Evolutionary conservation across 2,113 vertebrate genomes (phyloP), one percentile per base, ranked within the genome.

Genomic region (Monopterus albus): DNA sequence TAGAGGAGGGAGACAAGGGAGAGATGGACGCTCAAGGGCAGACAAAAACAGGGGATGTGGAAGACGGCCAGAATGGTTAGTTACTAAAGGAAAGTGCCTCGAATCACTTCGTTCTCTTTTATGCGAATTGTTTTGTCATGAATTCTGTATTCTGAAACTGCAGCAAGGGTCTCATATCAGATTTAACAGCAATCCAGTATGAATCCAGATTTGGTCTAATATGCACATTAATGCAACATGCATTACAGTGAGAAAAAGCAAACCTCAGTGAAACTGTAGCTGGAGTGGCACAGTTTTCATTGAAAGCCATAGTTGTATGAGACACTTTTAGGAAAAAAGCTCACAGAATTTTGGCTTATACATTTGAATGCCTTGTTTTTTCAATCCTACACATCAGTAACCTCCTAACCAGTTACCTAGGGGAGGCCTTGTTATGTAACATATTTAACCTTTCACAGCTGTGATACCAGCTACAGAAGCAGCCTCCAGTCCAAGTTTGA

Each of bases 1-100:
- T 47, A 12, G 79, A 75, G 36, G 77, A 82, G 14, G 78, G 39
- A 42, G 57, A 74, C 6, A 51, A 63, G 15, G 82, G 85, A 4
- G 25, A 83, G 40, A 74, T 86, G 67, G 83, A 86, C 43, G 68
- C 49, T 50, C 85, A 53, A 21, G 78, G 68, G 68, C 79, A 88
- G 43, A 56, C 47, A 31, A 87, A 86, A 69, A 47, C 3, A 67
- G 70, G 13, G 11, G 61, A 83, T 9, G 85, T 81, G 1, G 75
- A 62, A 1, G 73, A 63, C 2, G 13, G 21, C 28, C 72, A 73
- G 42, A 82, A 80, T 33, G 87, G 86, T 85, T 17, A 52, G 86
- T 81, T 65, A 6, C 8, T 25, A 23, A 26, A 51, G 18, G n/a
- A n/a, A n/a, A n/a, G n/a, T n/a, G n/a, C n/a, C n/a, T n/a, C n/a